Conservation (phyloP, 2,797 vertebrate species). For the Pipistrellus pipistrellus region DNA sequence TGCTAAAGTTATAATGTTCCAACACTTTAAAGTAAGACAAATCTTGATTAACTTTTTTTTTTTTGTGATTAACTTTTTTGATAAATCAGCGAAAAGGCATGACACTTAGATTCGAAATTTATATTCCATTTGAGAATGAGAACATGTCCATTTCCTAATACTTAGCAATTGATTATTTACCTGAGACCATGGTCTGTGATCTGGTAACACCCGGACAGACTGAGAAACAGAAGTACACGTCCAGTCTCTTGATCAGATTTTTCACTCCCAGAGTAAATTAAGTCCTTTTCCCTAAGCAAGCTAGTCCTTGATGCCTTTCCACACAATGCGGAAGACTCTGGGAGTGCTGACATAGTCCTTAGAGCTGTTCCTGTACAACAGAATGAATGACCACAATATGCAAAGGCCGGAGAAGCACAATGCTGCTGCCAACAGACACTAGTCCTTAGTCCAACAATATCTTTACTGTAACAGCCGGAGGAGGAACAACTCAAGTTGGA, state of each 20-base stretch:
- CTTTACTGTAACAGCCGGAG: slow-evolving; percentile 92
- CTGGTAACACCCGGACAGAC: slow-evolving; percentile 98
- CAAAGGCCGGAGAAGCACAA: slow-evolving; percentile 89
- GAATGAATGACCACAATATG: slow-evolving; percentile 94
- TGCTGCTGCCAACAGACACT: slow-evolving; percentile 93
- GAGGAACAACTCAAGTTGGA: slow-evolving; percentile 86
- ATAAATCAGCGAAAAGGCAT: not conserved
- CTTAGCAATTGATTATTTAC: slow-evolving; percentile 86
- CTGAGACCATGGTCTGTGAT: slow-evolving; percentile 97
- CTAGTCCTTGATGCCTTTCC: slow-evolving; percentile 92
- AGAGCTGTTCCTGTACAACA: slow-evolving; percentile 93
- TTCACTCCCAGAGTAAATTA: slow-evolving; percentile 87
- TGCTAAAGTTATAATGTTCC: not conserved
- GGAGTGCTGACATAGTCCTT: slow-evolving; percentile 93
- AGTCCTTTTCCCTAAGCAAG: slow-evolving; percentile 88
- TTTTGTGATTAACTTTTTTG: not conserved
- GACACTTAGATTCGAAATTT: not conserved
- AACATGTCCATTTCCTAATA: not conserved
- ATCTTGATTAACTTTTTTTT: not conserved
- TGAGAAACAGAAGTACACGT: slow-evolving; percentile 95
- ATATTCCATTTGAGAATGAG: not conserved
- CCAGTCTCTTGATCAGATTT: slow-evolving; percentile 90
- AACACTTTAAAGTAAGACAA: not conserved
- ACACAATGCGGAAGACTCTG: slow-evolving; percentile 88
- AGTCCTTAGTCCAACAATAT: slow-evolving; percentile 93